These are phyloP conservation scores for Crotalus horridus DNA, from an alignment of 2,113 vertebrate genomes.

Conservation along the genomic window DNA sequence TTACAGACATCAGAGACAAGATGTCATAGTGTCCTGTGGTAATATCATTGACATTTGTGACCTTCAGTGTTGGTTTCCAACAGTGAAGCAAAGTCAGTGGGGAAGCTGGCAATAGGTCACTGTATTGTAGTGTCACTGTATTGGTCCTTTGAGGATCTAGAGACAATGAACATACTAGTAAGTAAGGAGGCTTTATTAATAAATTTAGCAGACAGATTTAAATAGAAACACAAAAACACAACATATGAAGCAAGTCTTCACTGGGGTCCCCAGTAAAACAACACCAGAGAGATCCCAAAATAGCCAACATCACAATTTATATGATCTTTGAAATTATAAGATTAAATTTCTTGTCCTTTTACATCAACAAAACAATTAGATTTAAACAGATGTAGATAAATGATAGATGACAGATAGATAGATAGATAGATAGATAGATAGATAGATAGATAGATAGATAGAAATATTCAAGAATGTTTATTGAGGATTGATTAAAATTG, in stretches of 20 bases:
- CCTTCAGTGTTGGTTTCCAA: background rate
- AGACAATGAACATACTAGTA: background rate
- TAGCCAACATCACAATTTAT: background rate
- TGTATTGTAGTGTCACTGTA: background rate
- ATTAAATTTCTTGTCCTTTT: background rate
- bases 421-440: no score
- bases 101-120: background rate
- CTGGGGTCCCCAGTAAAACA: background rate
- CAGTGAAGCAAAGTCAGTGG: background rate
- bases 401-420: no score
- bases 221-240: background rate
- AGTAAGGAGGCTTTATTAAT: background rate
- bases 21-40: background rate
- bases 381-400: background rate
- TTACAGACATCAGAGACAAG: background rate
- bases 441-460: no score
- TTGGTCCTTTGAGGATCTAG: background rate
- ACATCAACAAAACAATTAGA: background rate
- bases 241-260: background rate
- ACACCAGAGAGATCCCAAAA: background rate
- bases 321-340: background rate
- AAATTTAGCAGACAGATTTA: background rate
- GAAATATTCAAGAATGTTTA: background rate
- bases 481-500: background rate
- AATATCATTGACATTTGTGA: background rate